These are phyloP conservation scores for Yponomeuta sedellus DNA, from an alignment of 2,888 invertebrate genomes.

Conservation along the genomic window DNA sequence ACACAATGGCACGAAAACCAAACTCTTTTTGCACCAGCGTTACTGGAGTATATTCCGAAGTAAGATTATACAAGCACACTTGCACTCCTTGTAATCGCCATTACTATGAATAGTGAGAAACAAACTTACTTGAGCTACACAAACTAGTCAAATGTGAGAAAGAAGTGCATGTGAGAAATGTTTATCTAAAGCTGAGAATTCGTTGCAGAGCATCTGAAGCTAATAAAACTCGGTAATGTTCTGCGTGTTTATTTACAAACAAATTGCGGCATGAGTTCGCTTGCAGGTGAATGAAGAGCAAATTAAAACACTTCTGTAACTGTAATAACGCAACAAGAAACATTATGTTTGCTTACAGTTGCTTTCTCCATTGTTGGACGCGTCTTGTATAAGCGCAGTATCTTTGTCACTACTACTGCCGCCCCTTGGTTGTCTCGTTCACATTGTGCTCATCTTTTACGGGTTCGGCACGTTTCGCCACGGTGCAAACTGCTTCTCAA, in stretches of 20 bases:
- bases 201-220: too few species aligned
- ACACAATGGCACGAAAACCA: too few species aligned
- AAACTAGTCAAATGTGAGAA: too few species aligned
- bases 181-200: too few species aligned
- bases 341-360: neutral
- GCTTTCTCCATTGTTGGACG: conserved; percentile 1
- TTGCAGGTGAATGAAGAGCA: neutral
- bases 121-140: too few species aligned
- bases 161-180: too few species aligned
- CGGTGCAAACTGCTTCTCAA: neutral
- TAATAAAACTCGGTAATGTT: too few species aligned
- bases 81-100: too few species aligned
- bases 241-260: neutral
- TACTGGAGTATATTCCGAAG: too few species aligned
- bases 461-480: neutral
- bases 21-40: too few species aligned
- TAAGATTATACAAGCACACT: too few species aligned
- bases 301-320: neutral
- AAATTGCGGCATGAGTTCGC: neutral
- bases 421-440: neutral
- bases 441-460: neutral
- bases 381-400: neutral
- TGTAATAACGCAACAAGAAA: neutral
- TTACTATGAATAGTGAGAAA: too few species aligned
- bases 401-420: neutral